Conservation (phyloP, 2,888 invertebrate species). For the Eumerus sabulonum region DNA sequence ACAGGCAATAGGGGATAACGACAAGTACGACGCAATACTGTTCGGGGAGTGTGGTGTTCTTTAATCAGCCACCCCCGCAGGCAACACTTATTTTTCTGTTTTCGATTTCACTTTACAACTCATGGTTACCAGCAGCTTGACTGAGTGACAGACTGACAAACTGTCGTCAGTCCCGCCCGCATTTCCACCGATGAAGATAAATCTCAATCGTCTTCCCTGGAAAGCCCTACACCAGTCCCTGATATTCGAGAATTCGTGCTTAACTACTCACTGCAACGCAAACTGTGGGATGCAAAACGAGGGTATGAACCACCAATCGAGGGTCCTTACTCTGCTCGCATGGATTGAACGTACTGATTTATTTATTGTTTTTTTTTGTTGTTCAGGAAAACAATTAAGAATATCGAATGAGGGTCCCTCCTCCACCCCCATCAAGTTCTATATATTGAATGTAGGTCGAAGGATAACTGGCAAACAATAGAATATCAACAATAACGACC, state of each 20-base stretch:
- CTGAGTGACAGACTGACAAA: constrained; percentile 55
- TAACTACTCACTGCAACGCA: constrained; percentile 46
- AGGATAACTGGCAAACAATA: constrained; percentile 41
- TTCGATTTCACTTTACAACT: constrained; percentile 3
- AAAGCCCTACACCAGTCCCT: constrained; percentile 7
- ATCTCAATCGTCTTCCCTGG: constrained; percentile 45
- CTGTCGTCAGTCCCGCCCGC: constrained; percentile 55
- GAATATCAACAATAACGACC: no score
- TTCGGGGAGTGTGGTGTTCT: constrained; percentile 46
- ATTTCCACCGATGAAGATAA: constrained; percentile 61
- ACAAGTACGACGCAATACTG: constrained; percentile 19
- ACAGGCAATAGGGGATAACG: constrained; percentile 15
- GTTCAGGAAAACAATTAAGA: constrained; percentile 63
- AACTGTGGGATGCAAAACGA: no score
- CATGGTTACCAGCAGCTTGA: constrained; percentile 22
- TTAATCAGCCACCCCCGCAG: constrained; percentile 68
- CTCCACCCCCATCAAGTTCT: not conserved
- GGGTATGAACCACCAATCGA: not conserved
- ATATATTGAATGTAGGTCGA: constrained; percentile 60
- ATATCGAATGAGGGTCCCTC: constrained; percentile 35
- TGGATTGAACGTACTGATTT: constrained; percentile 51
- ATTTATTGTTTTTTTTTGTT: constrained; percentile 43
- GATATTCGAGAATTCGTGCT: constrained; percentile 52
- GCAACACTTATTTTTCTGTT: constrained; percentile 18
- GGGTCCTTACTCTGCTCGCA: not conserved